Base-by-base conservation (phyloP, 2,113 vertebrate genomes). In the Cephalopholis sonnerati region DNA sequence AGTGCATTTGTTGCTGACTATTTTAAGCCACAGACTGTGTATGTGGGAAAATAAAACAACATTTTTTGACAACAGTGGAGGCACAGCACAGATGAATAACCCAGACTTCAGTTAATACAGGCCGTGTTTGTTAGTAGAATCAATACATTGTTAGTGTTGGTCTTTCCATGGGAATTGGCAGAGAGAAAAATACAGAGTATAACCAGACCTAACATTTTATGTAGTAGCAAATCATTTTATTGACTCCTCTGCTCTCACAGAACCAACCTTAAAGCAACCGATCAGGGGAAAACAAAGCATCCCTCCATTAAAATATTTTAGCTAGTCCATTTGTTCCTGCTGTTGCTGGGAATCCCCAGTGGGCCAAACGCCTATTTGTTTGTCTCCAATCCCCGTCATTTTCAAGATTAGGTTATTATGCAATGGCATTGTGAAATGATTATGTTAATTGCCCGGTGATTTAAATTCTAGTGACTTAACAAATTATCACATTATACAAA, bases 391-490 rank as follows among this genome's bases (percentile, higher is more conserved):
- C 46, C 41, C 5, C 1, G 9, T 66, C 13, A 29, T 27, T 65
- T 79, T 61, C 62, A 13, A 84, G 65, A 83, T 74, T 48, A 83
- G n/a, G 22, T 77, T 50, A 57, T 89, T 75, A 82, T 68, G 69
- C 18, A 77, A 64, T 72, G 2, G 12, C 27, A 62, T 69, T 54
- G 55, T 79, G n/a, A 73, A 83, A 67, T 74, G 17, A 79, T 74
- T 71, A 63, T 71, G 5, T 11, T 86, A 83, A 85, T 74, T 74
- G 57, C 41, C 18, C 4, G 9, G 4, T 80, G 18, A 70, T 88
- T 76, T 74, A 24, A 44, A 70, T 76, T 68, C 55, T 66, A 85
- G 79, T 83, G 48, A 76, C 29, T 81, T 55, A 79, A 15, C 41
- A 74, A 77, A 89, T 74, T 2, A 53, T 74, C 70, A 44, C 12